Base-by-base conservation (phyloP, 2,888 invertebrate genomes). In the Rhingia campestris region DNA sequence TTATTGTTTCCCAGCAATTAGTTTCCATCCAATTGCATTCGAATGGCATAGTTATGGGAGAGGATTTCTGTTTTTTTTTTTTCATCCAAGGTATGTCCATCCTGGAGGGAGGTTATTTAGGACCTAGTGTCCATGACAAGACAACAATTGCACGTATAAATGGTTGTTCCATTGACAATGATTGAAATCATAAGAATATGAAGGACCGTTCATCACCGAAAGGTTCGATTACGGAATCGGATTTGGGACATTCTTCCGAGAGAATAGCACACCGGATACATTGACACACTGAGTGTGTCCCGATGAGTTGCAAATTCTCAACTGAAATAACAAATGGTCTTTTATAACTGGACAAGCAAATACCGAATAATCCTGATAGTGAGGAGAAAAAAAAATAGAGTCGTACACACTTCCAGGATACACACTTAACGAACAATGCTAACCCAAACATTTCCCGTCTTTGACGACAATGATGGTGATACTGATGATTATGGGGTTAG, bases 301-400 rank as follows among this genome's bases (percentile, higher is more conserved):
- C 67, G 76, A 81, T 76, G 81, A 81, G 81, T 81, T 76, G 81
- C 81, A 81, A 81, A 72, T 81, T 81, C 72, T 37, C 66, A 66
- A 59, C 75, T 66, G 59, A 67, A 76, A 75, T 81, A 81, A 75
- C 69, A 75, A 81, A 81, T 81, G 81, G 75, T 70, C 81, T 47
- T 64, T 70, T 75, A 64, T 59, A 63, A 75, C 69, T 39, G 69
- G 75, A 70, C 75, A 53, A 61, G 76, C 76, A 76, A 76, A 75
- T 70, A 76, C 76, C 72, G 4, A 81, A 76, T 72, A 81, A 75
- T 81, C 81, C 63, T n/a, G 59, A 45, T 67, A 58, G 41, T 63
- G 33, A 51, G 37, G 4, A n/a, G 10, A 43, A n/a, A 9, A 58
- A 58, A 58, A 49, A 53, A 56, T 22, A 59, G 66, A 66, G 59